phyloP scores from a whole-genome alignment of 2,797 vertebrate genomes.

The Mus caroli region DNA sequence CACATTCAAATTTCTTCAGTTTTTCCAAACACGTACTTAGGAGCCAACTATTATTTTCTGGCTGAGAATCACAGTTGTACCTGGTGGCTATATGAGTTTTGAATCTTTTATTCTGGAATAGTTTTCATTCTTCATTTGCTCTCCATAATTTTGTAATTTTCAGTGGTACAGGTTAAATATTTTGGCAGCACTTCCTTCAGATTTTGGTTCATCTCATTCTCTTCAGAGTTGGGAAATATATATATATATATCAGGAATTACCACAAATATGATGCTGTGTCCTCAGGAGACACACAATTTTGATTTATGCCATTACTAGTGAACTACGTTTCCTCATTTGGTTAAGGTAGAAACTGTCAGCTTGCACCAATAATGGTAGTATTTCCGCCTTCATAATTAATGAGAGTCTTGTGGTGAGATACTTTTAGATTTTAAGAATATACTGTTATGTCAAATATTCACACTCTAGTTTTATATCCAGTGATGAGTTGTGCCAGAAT shows the following conservation, averaged over 20 bases:
- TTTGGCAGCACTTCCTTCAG: not conserved
- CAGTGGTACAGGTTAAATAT: not conserved
- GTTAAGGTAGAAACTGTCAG: slow-evolving; percentile 67
- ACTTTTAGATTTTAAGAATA: slow-evolving; percentile 70
- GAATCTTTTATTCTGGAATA: slow-evolving; percentile 1
- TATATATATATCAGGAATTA: not conserved
- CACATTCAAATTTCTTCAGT: slow-evolving; percentile 11
- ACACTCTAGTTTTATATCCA: slow-evolving; percentile 52
- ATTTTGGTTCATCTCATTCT: slow-evolving; percentile 48
- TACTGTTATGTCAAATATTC: slow-evolving; percentile 68
- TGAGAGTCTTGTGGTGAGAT: slow-evolving; percentile 67
- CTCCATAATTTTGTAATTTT: slow-evolving; percentile 58
- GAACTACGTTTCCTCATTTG: slow-evolving; percentile 69
- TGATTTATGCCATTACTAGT: slow-evolving; percentile 49
- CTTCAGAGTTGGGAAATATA: not conserved
- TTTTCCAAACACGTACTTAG: slow-evolving; percentile 1
- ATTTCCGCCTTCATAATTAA: slow-evolving; percentile 74
- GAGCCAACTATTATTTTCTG: not conserved
- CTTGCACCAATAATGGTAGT: slow-evolving; percentile 53
- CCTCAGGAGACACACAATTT: not conserved
- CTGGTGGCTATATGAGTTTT: slow-evolving; percentile 5
- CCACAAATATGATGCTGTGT: not conserved
- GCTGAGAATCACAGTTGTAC: not conserved
- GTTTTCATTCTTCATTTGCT: not conserved
- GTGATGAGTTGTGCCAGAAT: slow-evolving; percentile 55